Percentiles rank a stretch among this genome's conserved stretches.
Conservation (phyloP, 1,140 invertebrate genomes). For the Meloidogyne exigua region DNA sequence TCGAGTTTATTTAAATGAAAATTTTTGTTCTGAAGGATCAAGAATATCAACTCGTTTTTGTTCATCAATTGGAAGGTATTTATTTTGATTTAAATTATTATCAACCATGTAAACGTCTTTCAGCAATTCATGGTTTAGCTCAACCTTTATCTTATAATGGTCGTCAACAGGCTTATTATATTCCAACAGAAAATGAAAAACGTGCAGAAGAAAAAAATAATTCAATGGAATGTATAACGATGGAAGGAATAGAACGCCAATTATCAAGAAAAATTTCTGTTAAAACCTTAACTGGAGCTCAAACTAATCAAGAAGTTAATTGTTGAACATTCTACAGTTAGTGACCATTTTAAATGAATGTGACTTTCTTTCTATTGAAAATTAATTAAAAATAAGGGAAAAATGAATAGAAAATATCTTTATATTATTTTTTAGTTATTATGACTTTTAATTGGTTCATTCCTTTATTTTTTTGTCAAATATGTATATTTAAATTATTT, state of each 20-base stretch:
- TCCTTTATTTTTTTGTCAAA: too few species aligned
- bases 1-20: conserved; percentile 45
- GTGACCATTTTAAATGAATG: too few species aligned
- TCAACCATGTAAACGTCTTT: conserved; percentile 51
- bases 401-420: too few species aligned
- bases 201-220: conserved; percentile 41
- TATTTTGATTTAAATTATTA: too few species aligned
- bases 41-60: neutral
- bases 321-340: too few species aligned
- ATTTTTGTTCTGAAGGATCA: neutral
- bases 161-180: conserved; percentile 45
- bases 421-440: too few species aligned
- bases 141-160: conserved; percentile 23
- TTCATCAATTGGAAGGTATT: neutral
- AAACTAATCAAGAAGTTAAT: too few species aligned
- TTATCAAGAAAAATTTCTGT: conserved; percentile 57
- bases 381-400: too few species aligned
- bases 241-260: conserved; percentile 36
- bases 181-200: conserved; percentile 56
- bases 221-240: conserved; percentile 15
- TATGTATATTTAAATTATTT: too few species aligned
- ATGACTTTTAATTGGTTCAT: too few species aligned
- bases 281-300: too few species aligned
- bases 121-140: conserved; percentile 42
- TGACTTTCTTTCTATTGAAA: too few species aligned